Percentiles rank a stretch among this genome's conserved stretches.
Conservation (phyloP, 2,797 vertebrate species). For the Bucorvus abyssinicus region DNA sequence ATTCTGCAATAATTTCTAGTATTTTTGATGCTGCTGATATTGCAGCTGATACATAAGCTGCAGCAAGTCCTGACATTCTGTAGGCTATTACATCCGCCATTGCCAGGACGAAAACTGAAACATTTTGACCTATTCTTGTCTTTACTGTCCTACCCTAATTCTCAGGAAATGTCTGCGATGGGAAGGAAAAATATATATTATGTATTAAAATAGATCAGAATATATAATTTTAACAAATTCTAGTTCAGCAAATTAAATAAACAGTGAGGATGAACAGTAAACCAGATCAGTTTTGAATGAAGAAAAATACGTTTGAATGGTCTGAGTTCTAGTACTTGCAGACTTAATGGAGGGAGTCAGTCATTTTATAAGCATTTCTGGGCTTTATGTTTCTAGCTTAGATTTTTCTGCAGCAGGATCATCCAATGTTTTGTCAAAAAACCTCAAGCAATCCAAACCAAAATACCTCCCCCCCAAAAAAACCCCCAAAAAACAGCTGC, state of each 20-base stretch:
- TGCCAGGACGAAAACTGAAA: neutral
- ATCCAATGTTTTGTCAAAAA: neutral
- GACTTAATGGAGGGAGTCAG: neutral
- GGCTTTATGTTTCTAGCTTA: neutral
- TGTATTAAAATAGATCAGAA: neutral
- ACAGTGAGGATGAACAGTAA: neutral
- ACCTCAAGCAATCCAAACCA: neutral
- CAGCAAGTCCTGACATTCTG: neutral
- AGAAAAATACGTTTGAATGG: neutral
- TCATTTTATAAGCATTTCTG: neutral
- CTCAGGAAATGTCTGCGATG: neutral
- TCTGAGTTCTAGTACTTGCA: neutral
- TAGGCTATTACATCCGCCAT: neutral
- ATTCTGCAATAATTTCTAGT: neutral
- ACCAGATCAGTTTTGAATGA: neutral
- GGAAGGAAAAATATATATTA: neutral
- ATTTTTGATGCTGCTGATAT: neutral
- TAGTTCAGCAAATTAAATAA: neutral
- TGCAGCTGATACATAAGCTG: neutral
- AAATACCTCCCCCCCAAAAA: neutral
- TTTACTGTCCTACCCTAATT: neutral
- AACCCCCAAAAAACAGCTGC: neutral
- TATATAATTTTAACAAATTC: neutral
- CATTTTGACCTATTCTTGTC: neutral
- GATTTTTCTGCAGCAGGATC: neutral